Evolutionary conservation across 2,888 invertebrate species (phyloP).

Genomic region (Drosophila nigritarsus): DNA sequence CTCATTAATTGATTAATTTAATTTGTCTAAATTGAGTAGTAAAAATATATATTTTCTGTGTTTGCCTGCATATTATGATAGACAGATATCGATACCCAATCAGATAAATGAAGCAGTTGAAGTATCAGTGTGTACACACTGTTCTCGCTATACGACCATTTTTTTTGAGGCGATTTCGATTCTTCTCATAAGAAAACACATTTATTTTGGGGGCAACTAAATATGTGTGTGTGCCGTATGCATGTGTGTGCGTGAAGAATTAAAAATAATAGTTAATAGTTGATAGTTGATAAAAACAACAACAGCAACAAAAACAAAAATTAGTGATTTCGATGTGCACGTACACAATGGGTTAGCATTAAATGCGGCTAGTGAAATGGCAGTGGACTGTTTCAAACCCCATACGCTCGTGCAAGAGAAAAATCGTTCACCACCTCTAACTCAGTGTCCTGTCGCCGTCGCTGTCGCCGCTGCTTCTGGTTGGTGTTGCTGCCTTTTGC

Average conservation of each 20-base stretch:
- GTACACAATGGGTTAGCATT: constrained; percentile 45
- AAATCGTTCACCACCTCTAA: constrained; percentile 69
- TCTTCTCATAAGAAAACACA: constrained; percentile 69
- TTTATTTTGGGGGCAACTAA: constrained; percentile 58
- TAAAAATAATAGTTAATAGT: constrained; percentile 47
- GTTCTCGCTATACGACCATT: constrained; percentile 51
- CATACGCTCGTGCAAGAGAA: constrained; percentile 62
- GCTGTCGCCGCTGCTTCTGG: constrained; percentile 48
- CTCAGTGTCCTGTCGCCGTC: constrained; percentile 57
- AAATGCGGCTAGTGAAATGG: constrained; percentile 49
- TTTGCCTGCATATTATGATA: constrained; percentile 1
- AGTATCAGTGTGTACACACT: constrained; percentile 63
- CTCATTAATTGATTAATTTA: neutral
- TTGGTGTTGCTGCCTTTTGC: constrained; percentile 50
- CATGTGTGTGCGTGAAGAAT: constrained; percentile 54
- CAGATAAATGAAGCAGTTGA: constrained; percentile 30
- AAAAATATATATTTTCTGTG: neutral
- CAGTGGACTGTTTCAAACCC: constrained; percentile 52
- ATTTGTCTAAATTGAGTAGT: neutral
- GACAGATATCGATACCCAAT: constrained; percentile 51
- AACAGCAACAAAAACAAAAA: constrained; percentile 33
- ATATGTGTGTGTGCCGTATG: constrained; percentile 60
- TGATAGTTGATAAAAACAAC: constrained; percentile 22
- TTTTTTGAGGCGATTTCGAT: constrained; percentile 65
- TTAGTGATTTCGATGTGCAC: constrained; percentile 39